Conservation (phyloP, 2,113 vertebrate species). For the Verasper variegatus region DNA sequence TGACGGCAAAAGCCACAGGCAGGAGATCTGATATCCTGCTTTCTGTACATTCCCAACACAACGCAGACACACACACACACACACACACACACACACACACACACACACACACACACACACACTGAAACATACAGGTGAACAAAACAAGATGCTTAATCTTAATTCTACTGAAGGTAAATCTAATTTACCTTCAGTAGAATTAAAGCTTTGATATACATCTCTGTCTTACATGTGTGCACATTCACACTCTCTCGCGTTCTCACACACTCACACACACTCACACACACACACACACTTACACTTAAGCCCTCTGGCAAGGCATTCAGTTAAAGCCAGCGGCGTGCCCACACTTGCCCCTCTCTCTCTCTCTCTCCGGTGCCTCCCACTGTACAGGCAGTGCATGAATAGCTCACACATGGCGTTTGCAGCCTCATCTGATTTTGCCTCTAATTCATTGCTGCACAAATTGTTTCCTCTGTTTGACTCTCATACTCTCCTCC, state of each 20-base stretch:
- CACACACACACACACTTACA: slow-evolving; percentile 28
- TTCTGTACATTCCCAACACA: slow-evolving; percentile 25
- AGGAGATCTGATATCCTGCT: slow-evolving; percentile 59
- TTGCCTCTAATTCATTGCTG: slow-evolving; percentile 3
- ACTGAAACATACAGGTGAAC: slow-evolving; percentile 32
- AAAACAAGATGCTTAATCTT: slow-evolving; percentile 40
- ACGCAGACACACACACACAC: slow-evolving; percentile 12
- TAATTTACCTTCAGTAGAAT: slow-evolving; percentile 20
- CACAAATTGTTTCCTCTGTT: neutral
- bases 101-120: neutral
- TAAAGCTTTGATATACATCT: slow-evolving; percentile 28
- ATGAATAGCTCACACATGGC: slow-evolving; percentile 60
- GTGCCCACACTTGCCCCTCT: slow-evolving; percentile 77
- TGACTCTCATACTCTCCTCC: no score
- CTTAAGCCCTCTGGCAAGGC: slow-evolving; percentile 66
- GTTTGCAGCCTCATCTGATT: slow-evolving; percentile 28
- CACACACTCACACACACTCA: neutral
- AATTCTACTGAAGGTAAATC: slow-evolving; percentile 44
- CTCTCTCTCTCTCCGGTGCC: slow-evolving; percentile 34
- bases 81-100: slow-evolving; percentile 8
- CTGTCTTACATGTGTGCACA: neutral
- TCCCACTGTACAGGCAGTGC: slow-evolving; percentile 47
- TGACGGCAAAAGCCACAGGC: slow-evolving; percentile 55
- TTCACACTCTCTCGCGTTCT: neutral
- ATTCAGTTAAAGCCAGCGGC: slow-evolving; percentile 66